Evolutionary conservation across 2,797 vertebrate genomes (phyloP), one percentile per base, ranked within the genome.

Genomic region (Bovichtus diacanthus): DNA sequence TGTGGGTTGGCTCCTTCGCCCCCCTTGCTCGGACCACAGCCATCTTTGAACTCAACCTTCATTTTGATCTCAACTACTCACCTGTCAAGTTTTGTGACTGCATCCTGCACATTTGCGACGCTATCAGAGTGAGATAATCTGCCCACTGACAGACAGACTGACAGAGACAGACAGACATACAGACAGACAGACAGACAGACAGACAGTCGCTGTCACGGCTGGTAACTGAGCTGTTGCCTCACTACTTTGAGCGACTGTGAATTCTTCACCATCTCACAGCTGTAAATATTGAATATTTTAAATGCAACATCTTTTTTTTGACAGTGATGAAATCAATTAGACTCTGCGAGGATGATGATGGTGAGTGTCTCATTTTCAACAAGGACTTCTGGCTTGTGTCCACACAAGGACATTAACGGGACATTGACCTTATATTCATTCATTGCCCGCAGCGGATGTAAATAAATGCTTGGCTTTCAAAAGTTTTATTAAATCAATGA

Each of bases 381-480:
- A 66, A 83, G 80, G 67, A 71, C 83, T 68, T 78, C 83, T 82
- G 88, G 85, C 86, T 85, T 75, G 38, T 74, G 76, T 89, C 88
- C 78, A 77, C 72, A 62, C 58, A 59, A 18, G 64, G 81, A 89
- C 87, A 83, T 90, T 88, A 89, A 93, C 88, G 84, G 93, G 81
- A 60, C 62, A 44, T 61, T 90, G 90, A 91, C 92, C 88, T 92
- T 84, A 88, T 39, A 41, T 60, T 74, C 31, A 47, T 87, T 78
- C 61, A 64, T 70, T 64, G 85, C 85, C 77, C 3, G 19, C 83
- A 62, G 84, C 23, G 3, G 62, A 87, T 90, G 74, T 83, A 85
- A 88, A 91, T 85, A 88, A 84, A 76, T 78, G 83, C 88, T 92
- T 82, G 75, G 82, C 88, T 91, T 88, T 93, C 71, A 79, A 44